Percentiles rank a stretch among this genome's conserved stretches.
Evolutionary conservation across 1,140 invertebrate species (phyloP).

Genomic region (Ganaspis sp.): DNA sequence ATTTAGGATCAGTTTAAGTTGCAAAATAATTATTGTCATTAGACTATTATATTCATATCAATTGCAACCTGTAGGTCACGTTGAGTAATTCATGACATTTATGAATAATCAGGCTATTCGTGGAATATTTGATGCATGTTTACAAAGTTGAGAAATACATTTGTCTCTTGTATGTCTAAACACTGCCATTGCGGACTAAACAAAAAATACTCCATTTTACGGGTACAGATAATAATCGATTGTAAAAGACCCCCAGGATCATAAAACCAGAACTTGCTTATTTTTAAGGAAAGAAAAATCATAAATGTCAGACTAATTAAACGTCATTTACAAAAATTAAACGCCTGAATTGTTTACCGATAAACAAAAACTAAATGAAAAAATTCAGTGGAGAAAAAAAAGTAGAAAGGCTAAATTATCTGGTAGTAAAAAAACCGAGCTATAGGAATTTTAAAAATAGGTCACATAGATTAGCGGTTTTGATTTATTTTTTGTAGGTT

Average conservation of each 20-base stretch:
- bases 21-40: neutral
- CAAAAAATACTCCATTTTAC: neutral
- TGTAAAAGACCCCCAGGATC: neutral
- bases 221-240: neutral
- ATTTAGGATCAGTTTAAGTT: neutral
- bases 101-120: constrained; percentile 1
- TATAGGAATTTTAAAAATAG: too few relatives aligned
- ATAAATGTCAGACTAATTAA: too few relatives aligned
- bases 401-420: neutral
- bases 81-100: neutral
- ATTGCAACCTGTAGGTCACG: neutral
- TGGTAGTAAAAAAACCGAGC: neutral
- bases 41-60: neutral
- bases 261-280: neutral
- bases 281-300: neutral
- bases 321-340: too few relatives aligned
- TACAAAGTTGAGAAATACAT: neutral
- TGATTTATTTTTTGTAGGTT: too few relatives aligned
- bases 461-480: too few relatives aligned
- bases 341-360: neutral
- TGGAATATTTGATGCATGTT: neutral
- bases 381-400: too few relatives aligned
- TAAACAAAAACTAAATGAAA: neutral
- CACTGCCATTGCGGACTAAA: neutral
- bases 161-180: neutral